A percentile compares a stretch with the other conserved stretches of the same genome.
Conservation (phyloP, 2,113 vertebrate genomes). For the Uropsilus gracilis region DNA sequence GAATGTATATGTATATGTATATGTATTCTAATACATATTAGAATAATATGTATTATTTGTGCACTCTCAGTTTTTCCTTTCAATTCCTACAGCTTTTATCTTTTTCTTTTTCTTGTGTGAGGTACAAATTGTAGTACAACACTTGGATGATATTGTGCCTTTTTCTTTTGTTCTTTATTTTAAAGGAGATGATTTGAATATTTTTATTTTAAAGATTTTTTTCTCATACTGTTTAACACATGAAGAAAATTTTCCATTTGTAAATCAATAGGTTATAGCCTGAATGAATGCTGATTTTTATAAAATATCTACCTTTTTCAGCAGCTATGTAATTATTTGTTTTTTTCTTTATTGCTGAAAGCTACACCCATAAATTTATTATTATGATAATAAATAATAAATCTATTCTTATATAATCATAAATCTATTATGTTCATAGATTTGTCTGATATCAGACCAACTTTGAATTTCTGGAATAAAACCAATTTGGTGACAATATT, state of each 20-base stretch:
- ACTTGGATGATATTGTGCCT: neutral
- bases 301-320: neutral
- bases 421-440: neutral
- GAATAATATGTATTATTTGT: neutral
- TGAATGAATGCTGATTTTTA: neutral
- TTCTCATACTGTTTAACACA: neutral
- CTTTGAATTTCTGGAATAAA: conserved; percentile 2
- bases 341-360: conserved; percentile 6
- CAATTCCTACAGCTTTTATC: neutral
- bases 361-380: too few relatives aligned
- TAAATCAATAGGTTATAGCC: neutral
- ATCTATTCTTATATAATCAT: too few relatives aligned
- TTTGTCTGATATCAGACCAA: neutral
- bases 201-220: conserved; percentile 1
- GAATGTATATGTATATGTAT: too few relatives aligned
- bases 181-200: neutral
- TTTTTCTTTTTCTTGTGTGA: neutral
- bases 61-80: neutral
- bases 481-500: neutral
- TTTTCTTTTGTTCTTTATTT: neutral
- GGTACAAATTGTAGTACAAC: neutral
- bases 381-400: too few relatives aligned
- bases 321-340: neutral
- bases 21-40: too few relatives aligned
- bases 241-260: neutral